Conservation (phyloP, 1,140 invertebrate species). For the Solenopsis fugax region DNA sequence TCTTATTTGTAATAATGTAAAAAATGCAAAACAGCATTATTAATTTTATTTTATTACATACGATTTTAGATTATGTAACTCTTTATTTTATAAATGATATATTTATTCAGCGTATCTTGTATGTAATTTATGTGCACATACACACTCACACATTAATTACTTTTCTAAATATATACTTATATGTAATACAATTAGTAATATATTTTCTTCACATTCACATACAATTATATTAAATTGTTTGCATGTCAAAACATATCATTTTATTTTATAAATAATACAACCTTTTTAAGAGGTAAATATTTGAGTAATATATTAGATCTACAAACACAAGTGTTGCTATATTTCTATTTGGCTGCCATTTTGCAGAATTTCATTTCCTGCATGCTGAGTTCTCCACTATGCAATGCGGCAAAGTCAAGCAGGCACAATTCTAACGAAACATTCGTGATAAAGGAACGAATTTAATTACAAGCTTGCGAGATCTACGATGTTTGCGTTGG, state of each 20-base stretch:
- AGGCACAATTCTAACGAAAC: constrained; percentile 53
- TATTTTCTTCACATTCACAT: too few species aligned
- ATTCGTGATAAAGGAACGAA: constrained; percentile 57
- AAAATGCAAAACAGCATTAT: background rate
- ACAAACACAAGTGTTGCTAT: background rate
- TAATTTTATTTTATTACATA: background rate
- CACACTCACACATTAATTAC: background rate
- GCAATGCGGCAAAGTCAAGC: constrained; percentile 20
- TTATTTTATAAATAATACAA: background rate
- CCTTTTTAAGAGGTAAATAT: background rate
- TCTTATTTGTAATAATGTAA: background rate
- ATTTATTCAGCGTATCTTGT: background rate
- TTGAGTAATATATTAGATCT: constrained; percentile 14
- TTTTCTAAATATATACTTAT: too few species aligned
- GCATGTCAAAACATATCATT: background rate
- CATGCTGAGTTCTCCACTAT: constrained; percentile 36
- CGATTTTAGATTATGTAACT: background rate
- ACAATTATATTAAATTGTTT: constrained; percentile 6
- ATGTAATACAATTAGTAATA: too few species aligned
- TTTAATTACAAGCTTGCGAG: constrained; percentile 57
- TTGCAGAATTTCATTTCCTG: constrained; percentile 61
- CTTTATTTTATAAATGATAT: background rate
- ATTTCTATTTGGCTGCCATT: constrained; percentile 37
- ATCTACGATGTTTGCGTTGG: constrained; percentile 40
- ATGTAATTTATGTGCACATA: background rate